Evolutionary conservation across 2,797 vertebrate genomes (phyloP).

Genomic region (Emydoidea blandingii): DNA sequence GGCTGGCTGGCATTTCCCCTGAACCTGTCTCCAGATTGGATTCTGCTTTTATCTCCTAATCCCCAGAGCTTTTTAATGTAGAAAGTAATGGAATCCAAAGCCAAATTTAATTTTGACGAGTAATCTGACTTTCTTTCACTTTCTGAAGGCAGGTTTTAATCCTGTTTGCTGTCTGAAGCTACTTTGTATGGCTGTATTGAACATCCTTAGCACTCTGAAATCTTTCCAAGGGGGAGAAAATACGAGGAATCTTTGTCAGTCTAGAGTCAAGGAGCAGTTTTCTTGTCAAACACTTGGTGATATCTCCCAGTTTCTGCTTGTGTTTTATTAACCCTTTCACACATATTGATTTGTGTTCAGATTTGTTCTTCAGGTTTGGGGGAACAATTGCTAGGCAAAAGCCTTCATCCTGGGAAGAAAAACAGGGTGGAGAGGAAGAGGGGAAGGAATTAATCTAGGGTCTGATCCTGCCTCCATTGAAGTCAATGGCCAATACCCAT

Average conservation of each 20-base stretch:
- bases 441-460: neutral
- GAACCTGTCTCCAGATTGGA: slow-evolving; percentile 57
- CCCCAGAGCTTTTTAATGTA: slow-evolving; percentile 49
- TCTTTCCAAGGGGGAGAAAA: slow-evolving; percentile 5
- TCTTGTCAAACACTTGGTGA: slow-evolving; percentile 27
- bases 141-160: slow-evolving; percentile 2
- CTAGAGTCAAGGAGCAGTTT: slow-evolving; percentile 15
- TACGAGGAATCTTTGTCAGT: neutral
- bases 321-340: neutral
- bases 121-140: slow-evolving; percentile 50
- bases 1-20: slow-evolving; percentile 47
- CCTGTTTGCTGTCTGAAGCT: slow-evolving; percentile 52
- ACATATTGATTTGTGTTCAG: fast-evolving
- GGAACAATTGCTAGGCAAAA: neutral
- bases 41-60: slow-evolving; percentile 69
- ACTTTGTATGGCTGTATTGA: slow-evolving; percentile 35
- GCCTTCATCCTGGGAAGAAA: neutral
- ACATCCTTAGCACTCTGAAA: neutral
- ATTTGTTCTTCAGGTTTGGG: neutral
- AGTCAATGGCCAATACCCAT: neutral
- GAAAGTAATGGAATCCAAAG: slow-evolving; percentile 36
- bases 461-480: neutral
- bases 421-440: neutral
- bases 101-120: slow-evolving; percentile 53
- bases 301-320: fast-evolving